These are phyloP conservation scores for Blastobasis lacticolella DNA, from an alignment of 2,888 invertebrate genomes.

Conservation along the genomic window DNA sequence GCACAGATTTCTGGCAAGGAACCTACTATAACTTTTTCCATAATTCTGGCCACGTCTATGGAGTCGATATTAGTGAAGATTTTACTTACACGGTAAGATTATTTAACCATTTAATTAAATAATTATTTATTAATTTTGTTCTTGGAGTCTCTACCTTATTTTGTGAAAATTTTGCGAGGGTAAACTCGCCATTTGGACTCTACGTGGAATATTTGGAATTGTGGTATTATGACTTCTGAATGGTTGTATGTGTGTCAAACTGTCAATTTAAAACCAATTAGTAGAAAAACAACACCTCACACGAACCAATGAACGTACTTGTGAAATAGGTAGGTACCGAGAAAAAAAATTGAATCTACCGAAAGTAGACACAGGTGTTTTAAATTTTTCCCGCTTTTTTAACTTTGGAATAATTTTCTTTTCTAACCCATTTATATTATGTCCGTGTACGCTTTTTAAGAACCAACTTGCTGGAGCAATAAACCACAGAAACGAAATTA, in stretches of 20 bases:
- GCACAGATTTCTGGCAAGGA: conserved; percentile 54
- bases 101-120: no score
- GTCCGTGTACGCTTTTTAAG: no score
- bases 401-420: no score
- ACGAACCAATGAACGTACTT: no score
- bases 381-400: no score
- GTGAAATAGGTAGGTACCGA: no score
- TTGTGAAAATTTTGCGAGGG: background rate
- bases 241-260: background rate
- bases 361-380: no score
- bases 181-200: background rate
- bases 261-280: background rate
- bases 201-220: background rate
- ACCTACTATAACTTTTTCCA: conserved; percentile 46
- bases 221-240: background rate
- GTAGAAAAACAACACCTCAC: no score
- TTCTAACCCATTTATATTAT: no score
- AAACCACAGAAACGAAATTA: no score
- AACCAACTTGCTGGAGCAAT: no score
- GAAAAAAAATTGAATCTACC: no score
- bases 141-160: background rate
- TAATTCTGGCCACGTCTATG: conserved; percentile 48
- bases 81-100: conserved; percentile 42
- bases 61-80: conserved; percentile 37
- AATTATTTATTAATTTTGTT: background rate